A percentile compares a stretch with the other conserved stretches of the same genome.
These are phyloP conservation scores for Theocolax elegans DNA, from an alignment of 1,140 invertebrate species.

Conservation along the genomic window DNA sequence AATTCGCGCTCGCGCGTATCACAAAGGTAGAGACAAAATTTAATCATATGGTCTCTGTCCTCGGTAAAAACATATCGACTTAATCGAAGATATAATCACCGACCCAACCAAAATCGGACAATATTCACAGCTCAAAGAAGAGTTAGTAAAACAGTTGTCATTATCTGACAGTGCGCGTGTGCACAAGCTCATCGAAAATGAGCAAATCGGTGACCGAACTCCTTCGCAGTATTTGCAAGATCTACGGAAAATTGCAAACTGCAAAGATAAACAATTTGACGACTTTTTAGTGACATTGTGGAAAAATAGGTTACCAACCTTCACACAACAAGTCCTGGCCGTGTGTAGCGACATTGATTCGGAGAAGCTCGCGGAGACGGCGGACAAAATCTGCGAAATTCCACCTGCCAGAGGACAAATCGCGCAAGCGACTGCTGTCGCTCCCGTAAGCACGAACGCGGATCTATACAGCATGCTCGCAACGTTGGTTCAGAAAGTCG, in stretches of 20 bases:
- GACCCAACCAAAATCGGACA: too few species aligned
- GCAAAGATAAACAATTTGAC: background rate
- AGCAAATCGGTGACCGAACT: background rate
- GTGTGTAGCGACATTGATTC: too few species aligned
- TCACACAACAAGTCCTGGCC: background rate
- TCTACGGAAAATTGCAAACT: background rate
- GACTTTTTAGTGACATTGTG: background rate
- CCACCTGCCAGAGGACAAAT: constrained; percentile 4
- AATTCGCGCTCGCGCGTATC: too few species aligned
- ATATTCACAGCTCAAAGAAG: too few species aligned
- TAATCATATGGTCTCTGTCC: too few species aligned
- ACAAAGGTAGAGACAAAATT: too few species aligned
- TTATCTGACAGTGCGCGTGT: background rate
- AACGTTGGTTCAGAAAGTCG: background rate
- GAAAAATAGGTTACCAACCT: background rate
- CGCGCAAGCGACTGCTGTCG: too few species aligned
- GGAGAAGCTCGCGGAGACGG: too few species aligned
- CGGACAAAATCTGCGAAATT: background rate
- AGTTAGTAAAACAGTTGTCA: background rate
- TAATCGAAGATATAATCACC: too few species aligned
- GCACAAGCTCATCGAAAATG: background rate
- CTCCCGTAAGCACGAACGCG: background rate
- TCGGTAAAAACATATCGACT: too few species aligned
- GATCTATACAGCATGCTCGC: background rate
- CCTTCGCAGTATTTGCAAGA: background rate